Conservation (phyloP, 2,113 vertebrate genomes). For the Campylomormyrus tamandua region DNA sequence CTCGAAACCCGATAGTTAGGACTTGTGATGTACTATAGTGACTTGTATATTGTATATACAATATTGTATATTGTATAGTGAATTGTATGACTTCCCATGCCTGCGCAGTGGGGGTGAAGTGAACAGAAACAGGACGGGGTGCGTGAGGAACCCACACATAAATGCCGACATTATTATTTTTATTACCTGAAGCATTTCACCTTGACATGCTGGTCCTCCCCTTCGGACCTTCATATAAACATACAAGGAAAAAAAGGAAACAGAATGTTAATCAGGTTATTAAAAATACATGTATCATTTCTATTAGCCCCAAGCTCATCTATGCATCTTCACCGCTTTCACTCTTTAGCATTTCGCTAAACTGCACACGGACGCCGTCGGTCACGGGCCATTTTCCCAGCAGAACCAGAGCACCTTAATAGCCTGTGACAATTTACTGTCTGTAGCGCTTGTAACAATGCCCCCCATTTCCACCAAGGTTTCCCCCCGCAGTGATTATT, state of each 20-base stretch:
- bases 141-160: not conserved
- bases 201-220: conserved; percentile 72
- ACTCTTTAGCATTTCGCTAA: not conserved
- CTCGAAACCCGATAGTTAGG: not conserved
- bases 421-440: not conserved
- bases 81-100: not conserved
- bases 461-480: not conserved
- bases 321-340: not conserved
- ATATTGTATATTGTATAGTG: too few relatives aligned
- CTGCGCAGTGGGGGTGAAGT: not conserved
- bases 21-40: not conserved
- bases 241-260: not conserved
- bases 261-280: not conserved
- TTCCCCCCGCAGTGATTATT: not conserved
- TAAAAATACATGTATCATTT: not conserved
- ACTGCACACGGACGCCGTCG: not conserved
- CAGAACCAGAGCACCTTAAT: not conserved
- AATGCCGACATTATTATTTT: not conserved
- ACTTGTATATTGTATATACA: not conserved
- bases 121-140: not conserved
- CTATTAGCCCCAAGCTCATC: not conserved
- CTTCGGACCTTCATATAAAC: conserved; percentile 65
- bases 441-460: not conserved
- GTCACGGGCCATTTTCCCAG: not conserved
- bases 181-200: conserved; percentile 76